Conservation (phyloP, 2,113 vertebrate genomes). For the Malurus alboscapulatus region DNA sequence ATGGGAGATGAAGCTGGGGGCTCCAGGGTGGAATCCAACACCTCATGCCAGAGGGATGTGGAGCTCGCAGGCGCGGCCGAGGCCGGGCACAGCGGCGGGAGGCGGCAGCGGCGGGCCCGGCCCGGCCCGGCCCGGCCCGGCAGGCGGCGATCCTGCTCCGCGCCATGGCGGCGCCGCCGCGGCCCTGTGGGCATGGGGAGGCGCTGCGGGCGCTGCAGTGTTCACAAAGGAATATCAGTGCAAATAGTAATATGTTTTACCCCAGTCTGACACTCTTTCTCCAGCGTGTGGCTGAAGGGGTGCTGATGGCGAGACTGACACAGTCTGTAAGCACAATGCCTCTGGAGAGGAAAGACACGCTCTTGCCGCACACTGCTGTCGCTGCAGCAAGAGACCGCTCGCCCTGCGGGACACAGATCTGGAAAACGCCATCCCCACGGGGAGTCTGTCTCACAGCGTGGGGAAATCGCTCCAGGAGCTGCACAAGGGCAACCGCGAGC, state of each 20-base stretch:
- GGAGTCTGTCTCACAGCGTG: background rate
- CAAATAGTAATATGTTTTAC: background rate
- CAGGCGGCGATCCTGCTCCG: background rate
- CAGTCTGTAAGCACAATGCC: background rate
- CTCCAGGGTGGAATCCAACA: background rate
- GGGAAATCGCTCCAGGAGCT: background rate
- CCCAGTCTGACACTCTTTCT: background rate
- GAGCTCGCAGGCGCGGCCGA: background rate
- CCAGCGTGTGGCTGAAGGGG: background rate
- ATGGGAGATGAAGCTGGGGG: fast-evolving
- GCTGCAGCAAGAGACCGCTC: fast-evolving
- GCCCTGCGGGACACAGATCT: fast-evolving
- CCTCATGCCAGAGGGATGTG: too few species aligned
- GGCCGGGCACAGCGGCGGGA: background rate
- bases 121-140: background rate
- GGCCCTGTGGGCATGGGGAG: background rate
- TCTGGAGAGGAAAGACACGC: background rate
- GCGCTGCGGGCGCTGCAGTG: fast-evolving
- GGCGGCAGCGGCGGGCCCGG: background rate
- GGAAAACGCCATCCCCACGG: fast-evolving
- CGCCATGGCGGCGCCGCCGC: background rate
- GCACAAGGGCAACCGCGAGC: background rate
- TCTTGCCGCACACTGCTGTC: background rate
- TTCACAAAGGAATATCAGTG: background rate
- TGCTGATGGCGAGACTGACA: background rate